A percentile compares a stretch with the other conserved stretches of the same genome.
These are phyloP conservation scores for Notocelia uddmanniana DNA, from an alignment of 2,888 invertebrate species.

Conservation along the genomic window DNA sequence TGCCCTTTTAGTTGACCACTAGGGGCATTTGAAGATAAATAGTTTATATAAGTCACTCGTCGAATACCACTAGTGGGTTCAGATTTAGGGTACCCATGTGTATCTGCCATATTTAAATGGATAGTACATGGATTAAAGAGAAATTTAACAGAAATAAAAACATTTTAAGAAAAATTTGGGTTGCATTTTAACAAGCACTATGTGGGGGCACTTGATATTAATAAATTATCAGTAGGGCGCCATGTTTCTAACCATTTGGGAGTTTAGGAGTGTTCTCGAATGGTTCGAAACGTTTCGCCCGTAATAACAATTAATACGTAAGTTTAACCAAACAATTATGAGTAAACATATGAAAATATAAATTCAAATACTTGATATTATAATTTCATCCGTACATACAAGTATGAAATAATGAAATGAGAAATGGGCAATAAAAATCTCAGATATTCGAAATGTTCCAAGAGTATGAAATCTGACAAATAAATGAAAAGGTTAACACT, in stretches of 20 bases:
- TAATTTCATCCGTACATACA: too few relatives aligned
- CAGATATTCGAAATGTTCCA: conserved; percentile 4
- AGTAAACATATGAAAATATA: too few relatives aligned
- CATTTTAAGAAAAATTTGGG: neutral
- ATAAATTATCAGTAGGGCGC: too few relatives aligned
- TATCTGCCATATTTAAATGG: neutral
- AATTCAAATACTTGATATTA: too few relatives aligned
- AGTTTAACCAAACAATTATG: too few relatives aligned
- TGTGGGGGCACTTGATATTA: neutral
- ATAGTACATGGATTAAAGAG: neutral
- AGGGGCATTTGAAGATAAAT: conserved; percentile 16
- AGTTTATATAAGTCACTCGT: conserved; percentile 16
- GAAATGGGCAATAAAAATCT: conserved; percentile 8
- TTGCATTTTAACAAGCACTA: neutral
- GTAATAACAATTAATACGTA: too few relatives aligned
- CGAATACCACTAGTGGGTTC: conserved; percentile 8
- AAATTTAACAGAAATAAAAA: neutral
- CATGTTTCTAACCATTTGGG: too few relatives aligned
- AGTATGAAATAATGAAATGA: neutral
- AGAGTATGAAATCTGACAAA: conserved; percentile 6
- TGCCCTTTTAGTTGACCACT: conserved; percentile 18
- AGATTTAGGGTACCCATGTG: neutral
- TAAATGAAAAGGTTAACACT: conserved; percentile 9
- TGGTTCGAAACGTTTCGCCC: too few relatives aligned
- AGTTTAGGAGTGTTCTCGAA: too few relatives aligned